Conservation (phyloP, 1,140 invertebrate genomes). For the Dryas iulia region DNA sequence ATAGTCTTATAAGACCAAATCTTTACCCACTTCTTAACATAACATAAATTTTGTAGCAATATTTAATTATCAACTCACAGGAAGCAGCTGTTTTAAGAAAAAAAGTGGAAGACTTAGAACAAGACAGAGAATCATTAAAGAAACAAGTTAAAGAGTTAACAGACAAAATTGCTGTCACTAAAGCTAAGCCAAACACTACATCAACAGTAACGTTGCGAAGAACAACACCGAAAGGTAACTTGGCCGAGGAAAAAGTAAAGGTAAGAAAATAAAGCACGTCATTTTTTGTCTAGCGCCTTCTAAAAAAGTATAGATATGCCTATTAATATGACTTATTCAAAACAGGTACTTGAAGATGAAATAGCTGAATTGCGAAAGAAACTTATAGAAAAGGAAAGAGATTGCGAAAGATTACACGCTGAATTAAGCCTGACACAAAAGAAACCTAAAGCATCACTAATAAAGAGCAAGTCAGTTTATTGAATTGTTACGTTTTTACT, state of each 20-base stretch:
- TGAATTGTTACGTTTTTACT: not conserved
- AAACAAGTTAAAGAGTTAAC: conserved; percentile 89
- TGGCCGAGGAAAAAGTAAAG: conserved; percentile 86
- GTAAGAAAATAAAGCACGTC: conserved; percentile 42
- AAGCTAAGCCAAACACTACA: conserved; percentile 59
- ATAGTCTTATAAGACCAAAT: too few relatives aligned
- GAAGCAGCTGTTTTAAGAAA: conserved; percentile 89
- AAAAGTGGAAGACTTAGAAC: conserved; percentile 92
- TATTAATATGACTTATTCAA: not conserved
- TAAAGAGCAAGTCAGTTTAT: conserved; percentile 82
- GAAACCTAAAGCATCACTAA: conserved; percentile 82
- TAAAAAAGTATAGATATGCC: not conserved
- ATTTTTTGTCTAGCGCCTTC: not conserved
- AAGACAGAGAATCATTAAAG: conserved; percentile 87
- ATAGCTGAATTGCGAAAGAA: conserved; percentile 87
- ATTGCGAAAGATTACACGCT: conserved; percentile 87
- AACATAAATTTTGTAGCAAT: not conserved
- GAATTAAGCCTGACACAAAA: conserved; percentile 84
- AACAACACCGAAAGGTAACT: conserved; percentile 63
- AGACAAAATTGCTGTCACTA: conserved; percentile 81
- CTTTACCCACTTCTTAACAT: too few relatives aligned
- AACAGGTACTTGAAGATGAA: conserved; percentile 83
- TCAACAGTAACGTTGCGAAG: conserved; percentile 56
- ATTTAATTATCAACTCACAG: conserved; percentile 53
- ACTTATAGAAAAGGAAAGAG: conserved; percentile 91